Base-by-base conservation (phyloP, 2,888 invertebrate species). In the Eurytoma californica region DNA sequence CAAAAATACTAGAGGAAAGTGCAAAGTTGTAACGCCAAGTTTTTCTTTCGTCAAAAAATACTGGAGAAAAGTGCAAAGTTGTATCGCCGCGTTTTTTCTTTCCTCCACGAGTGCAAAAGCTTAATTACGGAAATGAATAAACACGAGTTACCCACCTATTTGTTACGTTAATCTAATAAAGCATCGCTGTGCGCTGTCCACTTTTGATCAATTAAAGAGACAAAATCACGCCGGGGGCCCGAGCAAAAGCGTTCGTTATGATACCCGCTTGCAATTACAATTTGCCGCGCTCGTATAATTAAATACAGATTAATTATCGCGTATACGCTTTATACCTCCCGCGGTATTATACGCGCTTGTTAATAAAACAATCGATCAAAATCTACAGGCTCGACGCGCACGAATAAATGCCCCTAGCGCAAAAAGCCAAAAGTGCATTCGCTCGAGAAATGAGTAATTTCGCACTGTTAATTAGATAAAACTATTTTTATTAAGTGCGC, bases 191-290 rank as follows among this genome's bases (percentile, higher is more conserved):
- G 65, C 65, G 30, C 70, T 47, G 47, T 58, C 30, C 69, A 66
- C 51, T 73, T 80, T 77, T 77, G 66, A 80, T 80, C 77, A 80
- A 77, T 77, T 77, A 77, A 74, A 70, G 60, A 73, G 80, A 80
- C 80, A 77, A 77, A 77, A 80, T 77, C 73, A 49, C 53, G n/a
- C 16, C 39, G 60, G 47, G 51, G 30, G 13, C 20, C 20, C 20
- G 55, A 55, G 18, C 72, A 18, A 39, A 51, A 47, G 16, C 65
- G 63, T 68, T 76, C 67, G 57, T 76, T 58, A 76, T 57, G 57
- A 73, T 68, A 55, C 18, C 47, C n/a, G 13, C 60, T 28, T 30
- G 70, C 30, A 79, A 79, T 68, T 63, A 68, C 68, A 73, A 73
- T 78, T 73, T 72, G 72, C 80, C 60, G 30, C 3, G 28, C 66